Evolutionary conservation across 2,113 vertebrate genomes (phyloP), one percentile per base, ranked within the genome.

Genomic region (Amia ocellicauda): DNA sequence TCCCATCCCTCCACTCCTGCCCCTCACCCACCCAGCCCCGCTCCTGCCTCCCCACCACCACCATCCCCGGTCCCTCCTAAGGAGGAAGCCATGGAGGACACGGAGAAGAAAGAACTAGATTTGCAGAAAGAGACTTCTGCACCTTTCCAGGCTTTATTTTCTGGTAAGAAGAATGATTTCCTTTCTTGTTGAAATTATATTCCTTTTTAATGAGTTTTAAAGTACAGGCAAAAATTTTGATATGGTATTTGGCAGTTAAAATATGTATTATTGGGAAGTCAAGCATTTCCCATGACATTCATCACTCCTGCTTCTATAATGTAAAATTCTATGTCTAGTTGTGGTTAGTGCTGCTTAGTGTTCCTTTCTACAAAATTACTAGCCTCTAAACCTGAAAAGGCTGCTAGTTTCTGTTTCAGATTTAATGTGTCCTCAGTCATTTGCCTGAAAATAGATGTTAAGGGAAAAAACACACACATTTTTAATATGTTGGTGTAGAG

Each of bases 1-100:
- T 88, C 92, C 4, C 91, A 88, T 69, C 91, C 92, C 0, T 87
- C 93, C 55, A 92, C 92, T 1, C 90, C 95, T 67, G 89, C 73
- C 74, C 83, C 89, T 53, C 89, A 86, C 62, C 85, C 88, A 14
- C 76, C 85, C 66, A 89, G 89, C 67, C 89, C 89, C 0, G 83
- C 82, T 1, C 85, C 88, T 0, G 82, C 85, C 71, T 86, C 88
- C 60, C 86, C 89, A 0, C 83, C 89, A 0, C 85, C 87, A 1
- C 80, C 90, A 20, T 90, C 90, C 0, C 83, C 90, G 9, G 83
- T 92, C 36, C 82, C 84, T 55, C 91, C 93, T 31, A 97, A 96
- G 72, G 91, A 93, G 75, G 94, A 97, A 78, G 82, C 69, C 0
- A 78, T 88, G 0, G 91, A 91, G 0, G 88, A 89, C 26, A 71